A percentile compares a stretch with the other conserved stretches of the same genome.
Conservation (phyloP, 2,113 vertebrate species). For the Budorcas taxicolor region DNA sequence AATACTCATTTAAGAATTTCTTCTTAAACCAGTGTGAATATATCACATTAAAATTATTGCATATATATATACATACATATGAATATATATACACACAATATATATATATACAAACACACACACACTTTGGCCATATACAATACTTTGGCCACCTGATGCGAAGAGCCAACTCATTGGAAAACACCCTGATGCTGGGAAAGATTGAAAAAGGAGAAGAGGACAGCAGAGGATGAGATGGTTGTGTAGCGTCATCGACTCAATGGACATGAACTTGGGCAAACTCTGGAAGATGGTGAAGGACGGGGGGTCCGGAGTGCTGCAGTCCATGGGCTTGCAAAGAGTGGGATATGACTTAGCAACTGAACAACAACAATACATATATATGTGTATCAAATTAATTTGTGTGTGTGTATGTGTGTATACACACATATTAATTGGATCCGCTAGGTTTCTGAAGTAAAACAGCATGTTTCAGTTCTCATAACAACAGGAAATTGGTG, state of each 20-base stretch:
- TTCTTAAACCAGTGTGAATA: neutral
- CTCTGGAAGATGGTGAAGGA: neutral
- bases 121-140: neutral
- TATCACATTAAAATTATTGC: neutral
- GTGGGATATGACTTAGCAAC: neutral
- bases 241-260: neutral
- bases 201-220: neutral
- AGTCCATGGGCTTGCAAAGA: neutral
- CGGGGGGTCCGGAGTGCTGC: neutral
- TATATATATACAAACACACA: neutral
- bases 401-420: neutral
- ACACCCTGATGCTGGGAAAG: neutral
- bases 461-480: neutral
- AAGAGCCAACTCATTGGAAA: neutral
- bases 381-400: neutral
- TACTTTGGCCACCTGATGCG: neutral
- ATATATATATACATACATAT: neutral
- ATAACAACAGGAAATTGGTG: neutral
- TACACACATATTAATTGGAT: neutral
- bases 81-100: neutral
- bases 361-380: neutral
- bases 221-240: neutral
- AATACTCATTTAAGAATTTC: neutral
- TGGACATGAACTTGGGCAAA: neutral
- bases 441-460: neutral